Evolutionary conservation across 2,888 invertebrate genomes (phyloP).

Genomic region (Zelleria hepariella): DNA sequence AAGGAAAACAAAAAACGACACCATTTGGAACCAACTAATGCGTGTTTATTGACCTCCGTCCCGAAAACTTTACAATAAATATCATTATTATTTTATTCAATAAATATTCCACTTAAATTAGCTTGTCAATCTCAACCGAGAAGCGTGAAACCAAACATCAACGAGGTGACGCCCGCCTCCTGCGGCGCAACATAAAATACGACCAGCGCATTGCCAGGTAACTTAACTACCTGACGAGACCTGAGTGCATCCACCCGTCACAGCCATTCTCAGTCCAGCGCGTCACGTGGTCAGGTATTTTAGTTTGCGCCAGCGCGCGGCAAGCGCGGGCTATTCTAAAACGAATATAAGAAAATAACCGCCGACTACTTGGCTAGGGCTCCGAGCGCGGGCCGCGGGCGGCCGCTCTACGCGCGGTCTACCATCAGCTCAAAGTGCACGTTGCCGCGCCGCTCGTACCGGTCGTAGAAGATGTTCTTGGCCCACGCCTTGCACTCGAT

Average conservation of each 20-base stretch:
- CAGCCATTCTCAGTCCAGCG: no score
- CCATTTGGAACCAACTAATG: constrained; percentile 71
- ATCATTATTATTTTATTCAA: constrained; percentile 55
- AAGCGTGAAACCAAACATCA: constrained; percentile 64
- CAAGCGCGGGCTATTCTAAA: constrained; percentile 57
- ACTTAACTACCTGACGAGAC: no score
- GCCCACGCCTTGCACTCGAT: constrained; percentile 96
- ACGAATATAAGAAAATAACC: constrained; percentile 62
- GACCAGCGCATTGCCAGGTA: no score
- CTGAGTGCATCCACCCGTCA: no score
- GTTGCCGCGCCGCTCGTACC: constrained; percentile 90
- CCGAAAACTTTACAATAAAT: constrained; percentile 53
- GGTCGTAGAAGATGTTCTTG: constrained; percentile 87
- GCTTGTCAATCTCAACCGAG: constrained; percentile 30
- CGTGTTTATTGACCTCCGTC: constrained; percentile 72
- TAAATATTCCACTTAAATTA: constrained; percentile 28
- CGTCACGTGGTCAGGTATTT: neutral
- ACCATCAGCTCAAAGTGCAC: constrained; percentile 96
- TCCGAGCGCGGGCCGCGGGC: constrained; percentile 24
- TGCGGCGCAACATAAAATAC: constrained; percentile 15
- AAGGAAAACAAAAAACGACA: constrained; percentile 33
- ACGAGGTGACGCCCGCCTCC: constrained; percentile 44
- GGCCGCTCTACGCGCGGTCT: constrained; percentile 69
- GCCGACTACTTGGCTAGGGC: constrained; percentile 72
- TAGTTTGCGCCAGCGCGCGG: neutral